Conservation (phyloP, 1,140 invertebrate species). For the Phenacoccus solenopsis region DNA sequence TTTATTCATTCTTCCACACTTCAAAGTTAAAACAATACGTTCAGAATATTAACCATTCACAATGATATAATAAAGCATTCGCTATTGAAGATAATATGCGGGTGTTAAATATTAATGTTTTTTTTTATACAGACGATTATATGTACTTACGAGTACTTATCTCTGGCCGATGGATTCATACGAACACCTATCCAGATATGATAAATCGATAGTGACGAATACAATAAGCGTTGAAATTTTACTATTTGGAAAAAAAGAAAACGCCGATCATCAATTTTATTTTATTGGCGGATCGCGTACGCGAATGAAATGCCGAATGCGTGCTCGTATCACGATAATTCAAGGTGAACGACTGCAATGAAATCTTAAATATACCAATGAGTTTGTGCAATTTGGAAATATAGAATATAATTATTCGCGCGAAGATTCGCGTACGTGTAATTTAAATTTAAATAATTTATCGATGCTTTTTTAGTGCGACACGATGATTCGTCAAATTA, state of each 20-base stretch:
- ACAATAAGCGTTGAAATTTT: no score
- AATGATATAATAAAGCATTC: no score
- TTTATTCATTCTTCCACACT: no score
- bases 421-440: background rate
- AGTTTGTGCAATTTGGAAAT: background rate
- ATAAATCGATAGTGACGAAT: no score
- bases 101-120: background rate
- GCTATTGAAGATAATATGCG: no score
- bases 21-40: no score
- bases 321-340: background rate
- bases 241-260: background rate
- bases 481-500: background rate
- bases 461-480: background rate
- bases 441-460: background rate
- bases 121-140: background rate
- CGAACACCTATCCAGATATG: no score
- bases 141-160: no score
- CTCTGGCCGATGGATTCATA: no score
- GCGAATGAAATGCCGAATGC: background rate
- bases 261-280: background rate
- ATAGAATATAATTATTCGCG: background rate
- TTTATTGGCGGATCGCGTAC: background rate
- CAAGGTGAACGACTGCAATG: background rate
- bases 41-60: no score
- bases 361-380: background rate